Conservation (phyloP, 2,888 invertebrate genomes). For the Agriopis leucophaearia region DNA sequence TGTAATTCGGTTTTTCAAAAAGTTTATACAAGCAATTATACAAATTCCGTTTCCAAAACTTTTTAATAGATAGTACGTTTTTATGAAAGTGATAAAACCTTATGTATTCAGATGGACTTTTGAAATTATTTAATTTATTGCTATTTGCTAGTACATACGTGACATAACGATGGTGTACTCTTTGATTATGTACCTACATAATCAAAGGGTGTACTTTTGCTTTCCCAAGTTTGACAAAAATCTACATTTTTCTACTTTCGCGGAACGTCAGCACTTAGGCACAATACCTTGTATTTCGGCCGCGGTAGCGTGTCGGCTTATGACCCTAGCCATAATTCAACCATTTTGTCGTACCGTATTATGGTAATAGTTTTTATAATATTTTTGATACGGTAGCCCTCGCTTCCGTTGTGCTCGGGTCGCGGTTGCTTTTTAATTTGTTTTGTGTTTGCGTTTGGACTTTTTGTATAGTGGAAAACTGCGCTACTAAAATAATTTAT, state of each 20-base stretch:
- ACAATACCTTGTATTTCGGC: slow-evolving; percentile 10
- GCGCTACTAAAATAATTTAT: not conserved
- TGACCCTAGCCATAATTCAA: slow-evolving; percentile 63
- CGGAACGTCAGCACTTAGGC: slow-evolving; percentile 9
- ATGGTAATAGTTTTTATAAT: slow-evolving; percentile 80
- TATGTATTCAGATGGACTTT: too few species aligned
- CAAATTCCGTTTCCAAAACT: too few species aligned
- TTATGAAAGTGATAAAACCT: too few species aligned
- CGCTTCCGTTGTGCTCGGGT: slow-evolving; percentile 34
- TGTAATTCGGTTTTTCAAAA: too few species aligned
- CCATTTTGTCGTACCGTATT: slow-evolving; percentile 80
- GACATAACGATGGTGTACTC: too few species aligned
- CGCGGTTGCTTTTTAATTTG: slow-evolving; percentile 33
- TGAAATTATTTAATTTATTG: too few species aligned
- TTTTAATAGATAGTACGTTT: too few species aligned
- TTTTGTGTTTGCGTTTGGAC: slow-evolving; percentile 36
- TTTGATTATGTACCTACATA: too few species aligned
- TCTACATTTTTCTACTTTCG: not conserved
- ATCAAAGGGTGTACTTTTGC: too few species aligned
- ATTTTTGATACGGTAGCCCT: slow-evolving; percentile 60
- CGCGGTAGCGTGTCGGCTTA: slow-evolving; percentile 58
- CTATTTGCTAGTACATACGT: too few species aligned
- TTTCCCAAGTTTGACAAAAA: too few species aligned
- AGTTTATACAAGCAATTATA: too few species aligned
- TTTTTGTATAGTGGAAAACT: slow-evolving; percentile 12